These are phyloP conservation scores for Cyanocitta stelleri DNA, from an alignment of 2,113 vertebrate species.

Conservation along the genomic window DNA sequence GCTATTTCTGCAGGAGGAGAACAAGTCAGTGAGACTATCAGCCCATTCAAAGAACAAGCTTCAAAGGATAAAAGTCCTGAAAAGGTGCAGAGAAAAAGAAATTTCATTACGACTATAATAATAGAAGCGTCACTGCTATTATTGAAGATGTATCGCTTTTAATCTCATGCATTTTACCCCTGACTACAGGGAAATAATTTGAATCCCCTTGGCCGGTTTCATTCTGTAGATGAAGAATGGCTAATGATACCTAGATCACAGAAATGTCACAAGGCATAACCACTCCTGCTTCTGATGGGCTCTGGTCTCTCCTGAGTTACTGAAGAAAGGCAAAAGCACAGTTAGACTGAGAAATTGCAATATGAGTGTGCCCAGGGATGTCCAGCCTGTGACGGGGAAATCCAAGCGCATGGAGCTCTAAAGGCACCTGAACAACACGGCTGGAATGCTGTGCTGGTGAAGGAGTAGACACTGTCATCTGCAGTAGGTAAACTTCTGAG, in stretches of 20 bases:
- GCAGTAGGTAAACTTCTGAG: neutral
- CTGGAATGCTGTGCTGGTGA: neutral
- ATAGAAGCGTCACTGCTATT: neutral
- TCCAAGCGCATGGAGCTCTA: neutral
- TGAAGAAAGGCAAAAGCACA: neutral
- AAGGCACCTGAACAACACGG: neutral
- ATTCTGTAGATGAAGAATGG: neutral
- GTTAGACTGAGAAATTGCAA: neutral
- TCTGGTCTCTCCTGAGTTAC: neutral
- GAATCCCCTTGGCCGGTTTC: neutral
- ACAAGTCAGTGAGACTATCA: neutral
- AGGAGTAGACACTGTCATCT: neutral
- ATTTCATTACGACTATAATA: neutral
- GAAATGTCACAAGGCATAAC: neutral
- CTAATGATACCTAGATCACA: neutral
- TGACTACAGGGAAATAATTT: neutral
- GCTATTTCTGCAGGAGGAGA: neutral
- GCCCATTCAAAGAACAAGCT: neutral
- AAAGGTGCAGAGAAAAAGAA: neutral
- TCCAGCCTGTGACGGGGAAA: neutral
- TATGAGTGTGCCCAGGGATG: fast-evolving
- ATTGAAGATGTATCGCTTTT: neutral
- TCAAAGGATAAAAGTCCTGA: neutral
- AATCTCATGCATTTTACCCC: neutral
- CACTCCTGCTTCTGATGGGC: neutral